Evolutionary conservation across 2,113 vertebrate species (phyloP), one percentile per base, ranked within the genome.

Genomic region (Corythornis madagascariensis): DNA sequence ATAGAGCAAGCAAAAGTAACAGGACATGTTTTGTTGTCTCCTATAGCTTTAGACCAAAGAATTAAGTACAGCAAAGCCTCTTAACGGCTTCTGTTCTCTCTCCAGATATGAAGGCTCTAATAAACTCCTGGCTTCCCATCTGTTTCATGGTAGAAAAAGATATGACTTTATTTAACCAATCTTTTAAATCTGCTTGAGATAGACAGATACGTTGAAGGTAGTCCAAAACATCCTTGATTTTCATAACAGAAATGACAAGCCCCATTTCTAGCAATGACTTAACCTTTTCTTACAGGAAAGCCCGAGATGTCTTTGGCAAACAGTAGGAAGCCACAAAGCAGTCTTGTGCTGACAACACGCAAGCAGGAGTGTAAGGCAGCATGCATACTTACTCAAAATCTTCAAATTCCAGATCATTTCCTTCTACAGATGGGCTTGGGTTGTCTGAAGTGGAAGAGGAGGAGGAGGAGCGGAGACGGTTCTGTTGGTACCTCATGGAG

Each of bases 351-450:
- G 38, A 83, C 15, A 89, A 64, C 16, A 63, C 31, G 19, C 4
- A 31, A 82, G 55, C 26, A 79, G 74, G 52, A 76, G 31, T 47
- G 28, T 57, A 50, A 93, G 47, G 91, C 43, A 92, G 90, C 73
- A 61, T 12, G 42, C 26, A 88, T 73, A 98, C 99, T 98, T 95
- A 99, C 99, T 99, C 99, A 86, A 99, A 98, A 92, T 99, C 99
- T 96, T 99, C 99, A 94, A 99, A 99, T 96, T 99, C 99, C 91
- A 99, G 98, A 78, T 99, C 99, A 9, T 98, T 98, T 97, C 97
- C 98, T 95, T 99, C 99, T 95, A 99, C 98, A 86, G 99, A 96
- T 21, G 97, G 92, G 50, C 98, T 97, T 89, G 98, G 96, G 63
- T 96, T 98, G 95, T 98, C 98, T 93, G 98, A 97, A 71, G 97